Base-by-base conservation (phyloP, 2,113 vertebrate genomes). In the Jaculus jaculus region DNA sequence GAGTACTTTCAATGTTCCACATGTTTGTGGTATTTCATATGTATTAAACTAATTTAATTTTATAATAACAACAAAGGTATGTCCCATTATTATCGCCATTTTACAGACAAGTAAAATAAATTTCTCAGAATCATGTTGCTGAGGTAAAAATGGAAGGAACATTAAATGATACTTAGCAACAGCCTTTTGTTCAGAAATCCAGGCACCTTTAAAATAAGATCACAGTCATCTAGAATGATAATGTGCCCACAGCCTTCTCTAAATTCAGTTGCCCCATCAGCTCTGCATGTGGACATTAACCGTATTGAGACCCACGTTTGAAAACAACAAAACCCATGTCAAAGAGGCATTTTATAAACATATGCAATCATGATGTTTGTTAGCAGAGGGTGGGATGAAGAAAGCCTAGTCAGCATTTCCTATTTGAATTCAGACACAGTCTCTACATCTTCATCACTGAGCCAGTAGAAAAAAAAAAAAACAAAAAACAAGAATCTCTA, bases 281-380 rank as follows among this genome's bases (percentile, higher is more conserved):
- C 12, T 92, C 61, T 81, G 18, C 30, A 42, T 91, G 20, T 75
- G 80, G 92, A 90, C 39, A 84, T 63, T 10, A 83, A 66, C 54
- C 54, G 13, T 79, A 61, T 87, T 84, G 54, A 83, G 85, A 86
- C 39, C 65, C 34, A 75, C 24, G 75, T 75, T 68, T 83, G 37
- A 77, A 91, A 96, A 82, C 32, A 39, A 92, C 95, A 81, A 37
- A 47, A 92, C 73, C 11, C 11, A 54, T 86, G 92, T 74, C 28
- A 23, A 89, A 88, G 68, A 17, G 20, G 23, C 23, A 23, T 68
- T 47, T n/a, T 21, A 47, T 68, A 47, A 28, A 32, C 15, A 61
- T 18, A 81, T 23, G 26, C 18, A n/a, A 84, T 84, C 6, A 28
- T 28, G 69, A 32, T 28, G 32, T 83, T 79, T 87, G 68, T 79